These are phyloP conservation scores for Leucoraja erinaceus DNA, from an alignment of 2,113 vertebrate genomes.

Conservation along the genomic window DNA sequence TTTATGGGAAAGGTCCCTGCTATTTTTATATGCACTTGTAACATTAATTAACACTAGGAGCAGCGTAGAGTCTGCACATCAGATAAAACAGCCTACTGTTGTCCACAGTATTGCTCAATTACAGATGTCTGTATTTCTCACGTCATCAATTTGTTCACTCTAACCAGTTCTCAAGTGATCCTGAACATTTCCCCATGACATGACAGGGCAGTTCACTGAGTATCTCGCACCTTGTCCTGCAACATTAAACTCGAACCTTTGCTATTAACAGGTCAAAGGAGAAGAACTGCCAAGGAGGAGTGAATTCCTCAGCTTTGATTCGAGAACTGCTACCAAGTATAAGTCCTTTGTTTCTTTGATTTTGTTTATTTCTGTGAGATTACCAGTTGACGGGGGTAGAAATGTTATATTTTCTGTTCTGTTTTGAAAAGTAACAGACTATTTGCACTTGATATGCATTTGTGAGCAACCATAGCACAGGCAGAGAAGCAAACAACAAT, in stretches of 20 bases:
- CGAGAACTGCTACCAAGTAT: not conserved
- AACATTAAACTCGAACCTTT: not conserved
- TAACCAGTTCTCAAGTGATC: not conserved
- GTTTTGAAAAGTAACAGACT: not conserved
- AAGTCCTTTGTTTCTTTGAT: not conserved
- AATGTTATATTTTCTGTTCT: not conserved
- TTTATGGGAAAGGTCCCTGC: not conserved
- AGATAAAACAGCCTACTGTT: not conserved
- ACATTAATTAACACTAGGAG: not conserved
- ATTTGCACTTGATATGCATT: not conserved
- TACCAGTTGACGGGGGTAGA: not conserved
- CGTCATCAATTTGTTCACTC: slow-evolving; percentile 3
- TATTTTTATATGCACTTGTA: not conserved
- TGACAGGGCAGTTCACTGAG: slow-evolving; percentile 14
- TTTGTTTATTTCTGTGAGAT: not conserved
- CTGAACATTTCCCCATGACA: slow-evolving; percentile 16
- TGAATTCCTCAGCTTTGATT: not conserved
- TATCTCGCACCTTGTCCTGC: not conserved
- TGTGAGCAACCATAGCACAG: not conserved
- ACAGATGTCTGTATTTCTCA: not conserved
- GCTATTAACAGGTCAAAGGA: slow-evolving; percentile 7
- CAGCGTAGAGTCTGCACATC: not conserved
- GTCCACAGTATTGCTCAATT: not conserved
- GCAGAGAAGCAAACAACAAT: not conserved
- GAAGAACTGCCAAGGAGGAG: not conserved